phyloP scores from a whole-genome alignment of 2,113 vertebrate genomes.

The Poeciliopsis retropinna region DNA sequence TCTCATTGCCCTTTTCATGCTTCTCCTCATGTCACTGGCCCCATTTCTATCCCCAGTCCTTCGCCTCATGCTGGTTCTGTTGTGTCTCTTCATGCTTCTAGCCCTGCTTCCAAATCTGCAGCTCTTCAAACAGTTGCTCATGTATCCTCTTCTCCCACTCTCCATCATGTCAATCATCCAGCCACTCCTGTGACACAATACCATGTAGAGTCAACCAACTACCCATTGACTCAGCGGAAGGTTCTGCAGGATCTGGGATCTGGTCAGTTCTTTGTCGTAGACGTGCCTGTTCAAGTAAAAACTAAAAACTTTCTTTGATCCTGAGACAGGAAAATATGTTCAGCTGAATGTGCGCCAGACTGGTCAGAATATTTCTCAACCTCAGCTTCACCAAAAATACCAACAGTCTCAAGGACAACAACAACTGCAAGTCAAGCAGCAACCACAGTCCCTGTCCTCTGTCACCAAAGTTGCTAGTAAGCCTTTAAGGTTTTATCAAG shows the following conservation, averaged over 20 bases:
- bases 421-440: conserved; percentile 44
- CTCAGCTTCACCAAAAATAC: conserved; percentile 65
- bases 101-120: conserved; percentile 39
- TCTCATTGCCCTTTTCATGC: conserved; percentile 46
- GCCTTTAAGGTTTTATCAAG: conserved; percentile 79
- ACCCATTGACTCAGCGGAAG: conserved; percentile 86
- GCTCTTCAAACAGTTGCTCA: conserved; percentile 52
- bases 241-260: conserved; percentile 94
- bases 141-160: conserved; percentile 66
- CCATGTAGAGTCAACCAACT: conserved; percentile 74
- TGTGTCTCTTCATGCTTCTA: conserved; percentile 40
- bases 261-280: conserved; percentile 92
- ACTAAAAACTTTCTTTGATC: conserved; percentile 96
- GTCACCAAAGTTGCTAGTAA: conserved; percentile 38
- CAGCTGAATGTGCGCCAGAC: conserved; percentile 88
- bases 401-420: conserved; percentile 46
- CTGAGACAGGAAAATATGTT: conserved; percentile 92
- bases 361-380: conserved; percentile 57
- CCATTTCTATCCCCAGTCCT: conserved; percentile 47
- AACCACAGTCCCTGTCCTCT: conserved; percentile 26
- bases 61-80: conserved; percentile 28
- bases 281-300: conserved; percentile 88
- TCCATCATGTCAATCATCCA: conserved; percentile 46
- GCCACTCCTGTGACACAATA: conserved; percentile 72
- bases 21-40: conserved; percentile 55